Base-by-base conservation (phyloP, 2,797 vertebrate species). In the Syngnathus acus region DNA sequence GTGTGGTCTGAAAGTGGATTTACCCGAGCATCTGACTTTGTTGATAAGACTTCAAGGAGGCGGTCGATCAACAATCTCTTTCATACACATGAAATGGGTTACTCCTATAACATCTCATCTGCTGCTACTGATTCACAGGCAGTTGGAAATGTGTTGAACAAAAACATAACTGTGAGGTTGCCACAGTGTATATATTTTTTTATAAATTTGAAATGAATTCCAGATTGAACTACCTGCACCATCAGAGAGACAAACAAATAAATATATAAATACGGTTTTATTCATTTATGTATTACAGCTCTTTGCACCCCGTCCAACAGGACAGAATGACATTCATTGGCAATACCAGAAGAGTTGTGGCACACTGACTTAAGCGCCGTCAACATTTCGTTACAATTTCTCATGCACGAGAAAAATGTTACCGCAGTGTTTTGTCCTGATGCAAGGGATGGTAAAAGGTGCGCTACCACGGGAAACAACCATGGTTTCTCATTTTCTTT, bases 271-370 rank as follows among this genome's bases (percentile, higher is more conserved):
- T 73, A 48, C 69, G 6, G 61, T 76, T 87, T 84, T 80, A 88
- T 88, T 86, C 77, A 64, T 72, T 67, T 71, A 72, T 62, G 42
- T 80, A 70, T 77, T 79, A 78, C 77, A 84, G 70, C 68, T 76
- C 51, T 75, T 78, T 70, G 79, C 70, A 68, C 73, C 68, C 79
- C 68, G 62, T 72, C 71, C 70, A 76, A 68, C 42, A 73, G 63
- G 54, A 73, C 42, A 72, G 63, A 67, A 32, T 60, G 71, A 83
- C 79, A 81, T 79, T 78, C 55, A 63, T 69, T 53, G 64, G 67
- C 70, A 65, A 71, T 65, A 71, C 68, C 62, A 53, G 65, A 64
- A 67, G 10, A 57, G 57, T 59, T 64, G 64, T 53, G 68, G 67
- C 64, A 68, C 62, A 65, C 37, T 38, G 16, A 13, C 4, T 72